Conservation (phyloP, 2,797 vertebrate species). For the Bothrops alternatus region DNA sequence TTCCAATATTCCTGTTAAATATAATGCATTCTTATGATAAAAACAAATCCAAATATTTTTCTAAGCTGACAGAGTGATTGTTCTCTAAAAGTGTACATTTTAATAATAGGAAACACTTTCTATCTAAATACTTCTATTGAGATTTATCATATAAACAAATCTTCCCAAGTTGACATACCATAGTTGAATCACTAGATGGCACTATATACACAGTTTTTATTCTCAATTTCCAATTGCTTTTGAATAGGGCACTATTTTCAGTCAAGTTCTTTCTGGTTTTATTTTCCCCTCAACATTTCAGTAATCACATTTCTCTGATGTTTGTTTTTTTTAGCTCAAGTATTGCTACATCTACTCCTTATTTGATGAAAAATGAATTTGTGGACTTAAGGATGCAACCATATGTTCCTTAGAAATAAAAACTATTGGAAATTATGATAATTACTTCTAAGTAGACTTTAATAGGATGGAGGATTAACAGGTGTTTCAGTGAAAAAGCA, state of each 20-base stretch:
- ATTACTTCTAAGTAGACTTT: background rate
- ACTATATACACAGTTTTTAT: background rate
- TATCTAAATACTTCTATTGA: background rate
- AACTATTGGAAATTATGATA: background rate
- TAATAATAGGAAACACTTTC: background rate
- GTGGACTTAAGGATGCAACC: background rate
- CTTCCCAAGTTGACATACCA: background rate
- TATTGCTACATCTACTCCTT: background rate
- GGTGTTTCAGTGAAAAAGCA: background rate
- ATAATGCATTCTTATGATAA: background rate
- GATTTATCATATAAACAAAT: background rate
- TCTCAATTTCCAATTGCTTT: background rate
- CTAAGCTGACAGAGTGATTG: background rate
- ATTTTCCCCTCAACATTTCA: background rate
- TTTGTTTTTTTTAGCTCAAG: background rate
- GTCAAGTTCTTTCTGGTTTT: background rate
- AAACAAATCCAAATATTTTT: background rate
- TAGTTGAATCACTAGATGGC: slow-evolving; percentile 44
- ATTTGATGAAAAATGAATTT: background rate
- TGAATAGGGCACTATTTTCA: background rate
- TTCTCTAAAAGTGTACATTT: background rate
- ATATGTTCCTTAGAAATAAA: background rate
- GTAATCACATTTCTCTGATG: background rate
- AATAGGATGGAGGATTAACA: background rate
- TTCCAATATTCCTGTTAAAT: background rate